These are phyloP conservation scores for Mustela lutreola DNA, from an alignment of 2,113 vertebrate species.

Conservation along the genomic window DNA sequence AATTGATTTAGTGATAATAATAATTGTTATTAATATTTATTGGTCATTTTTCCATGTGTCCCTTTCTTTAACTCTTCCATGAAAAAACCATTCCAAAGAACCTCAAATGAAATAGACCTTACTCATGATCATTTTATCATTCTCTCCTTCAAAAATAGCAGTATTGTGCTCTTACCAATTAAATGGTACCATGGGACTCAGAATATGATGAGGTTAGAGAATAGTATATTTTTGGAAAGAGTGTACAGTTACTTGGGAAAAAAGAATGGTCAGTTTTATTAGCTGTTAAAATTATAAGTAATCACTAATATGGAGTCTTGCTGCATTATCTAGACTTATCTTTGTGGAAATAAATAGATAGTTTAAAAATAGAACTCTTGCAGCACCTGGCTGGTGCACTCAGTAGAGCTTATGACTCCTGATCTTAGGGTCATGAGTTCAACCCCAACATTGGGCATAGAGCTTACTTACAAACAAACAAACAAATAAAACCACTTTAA, in stretches of 20 bases:
- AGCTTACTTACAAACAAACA: background rate
- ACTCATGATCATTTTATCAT: background rate
- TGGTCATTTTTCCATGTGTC: background rate
- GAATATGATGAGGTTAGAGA: background rate
- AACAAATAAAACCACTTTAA: background rate
- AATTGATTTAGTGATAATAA: background rate
- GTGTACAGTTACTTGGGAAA: background rate
- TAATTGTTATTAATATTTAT: background rate
- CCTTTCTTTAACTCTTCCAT: background rate
- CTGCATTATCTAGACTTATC: background rate
- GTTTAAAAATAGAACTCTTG: background rate
- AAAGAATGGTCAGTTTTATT: background rate
- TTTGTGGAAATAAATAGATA: background rate
- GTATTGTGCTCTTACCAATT: background rate
- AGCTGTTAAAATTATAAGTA: background rate
- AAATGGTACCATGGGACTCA: background rate
- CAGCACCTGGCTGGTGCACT: background rate
- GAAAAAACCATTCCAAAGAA: background rate
- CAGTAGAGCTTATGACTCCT: background rate
- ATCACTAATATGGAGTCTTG: background rate
- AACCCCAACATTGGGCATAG: background rate
- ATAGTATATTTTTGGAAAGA: background rate
- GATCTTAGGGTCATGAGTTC: background rate
- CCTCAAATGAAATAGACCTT: background rate
- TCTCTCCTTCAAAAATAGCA: background rate